Evolutionary conservation across 2,113 vertebrate species (phyloP), one percentile per base, ranked within the genome.

Genomic region (Halcyon senegalensis): DNA sequence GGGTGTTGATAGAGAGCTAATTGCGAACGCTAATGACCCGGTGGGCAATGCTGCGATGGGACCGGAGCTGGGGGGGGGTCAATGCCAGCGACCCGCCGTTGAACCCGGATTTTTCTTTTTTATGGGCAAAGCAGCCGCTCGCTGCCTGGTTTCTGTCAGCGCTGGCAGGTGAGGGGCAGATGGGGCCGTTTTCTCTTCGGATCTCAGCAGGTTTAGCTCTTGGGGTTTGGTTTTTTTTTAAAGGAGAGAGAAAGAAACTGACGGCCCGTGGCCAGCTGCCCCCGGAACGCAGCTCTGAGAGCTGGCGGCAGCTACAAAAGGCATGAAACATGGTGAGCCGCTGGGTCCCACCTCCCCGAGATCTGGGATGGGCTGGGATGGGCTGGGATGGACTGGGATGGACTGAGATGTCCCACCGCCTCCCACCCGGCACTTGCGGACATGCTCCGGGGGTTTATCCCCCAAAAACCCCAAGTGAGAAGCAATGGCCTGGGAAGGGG

Each of bases 291-390:
- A 41, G 33, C 53, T 0, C 0, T 25, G 51, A 67, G 30, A 84
- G 35, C 44, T 11, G 43, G 13, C 1, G 7, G 75, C 58, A 43
- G n/a, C 39, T 51, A 13, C 63, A 30, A 70, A 66, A 62, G 20
- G 30, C 39, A 80, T 0, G 0, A 35, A 66, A 51, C 1, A 0
- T 0, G 0, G n/a, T 7, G 11, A 83, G 72, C 24, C 2, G 3
- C 17, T 16, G 41, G 12, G 13, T 90, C 44, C 69, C 82, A 39
- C 27, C 51, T 70, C 37, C 69, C 55, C 8, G 1, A 51, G 66
- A 44, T 79, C 50, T 66, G 31, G 43, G 43, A 43, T 58, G 25
- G n/a, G 60, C 37, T 43, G 43, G 43, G 43, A 3, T 0, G 2
- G 55, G 6, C 44, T 50, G 48, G 48, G 18, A 43, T 43, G 14